phyloP scores from a whole-genome alignment of 2,797 vertebrate species.

The Chloroceryle amazona region DNA sequence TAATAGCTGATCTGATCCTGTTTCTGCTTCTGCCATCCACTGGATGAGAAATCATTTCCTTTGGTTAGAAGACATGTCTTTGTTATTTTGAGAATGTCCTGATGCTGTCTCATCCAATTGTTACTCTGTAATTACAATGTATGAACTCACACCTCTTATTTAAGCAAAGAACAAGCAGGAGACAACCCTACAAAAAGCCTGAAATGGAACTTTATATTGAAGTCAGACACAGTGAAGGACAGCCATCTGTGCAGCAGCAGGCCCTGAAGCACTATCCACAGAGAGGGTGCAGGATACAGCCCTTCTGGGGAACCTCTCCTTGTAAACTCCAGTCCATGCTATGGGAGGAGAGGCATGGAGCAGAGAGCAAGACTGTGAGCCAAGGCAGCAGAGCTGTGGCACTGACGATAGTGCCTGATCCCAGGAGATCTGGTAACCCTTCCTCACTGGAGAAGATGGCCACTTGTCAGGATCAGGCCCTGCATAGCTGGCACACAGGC shows the following conservation, averaged over 20 bases:
- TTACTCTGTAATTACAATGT: not conserved
- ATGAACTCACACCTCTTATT: not conserved
- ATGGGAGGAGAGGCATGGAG: accelerated
- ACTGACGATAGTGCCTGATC: accelerated
- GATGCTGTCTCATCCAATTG: accelerated
- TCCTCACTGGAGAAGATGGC: not conserved
- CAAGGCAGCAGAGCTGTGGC: not conserved
- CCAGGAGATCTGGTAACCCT: not conserved
- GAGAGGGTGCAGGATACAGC: not conserved
- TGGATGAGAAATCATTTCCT: not conserved
- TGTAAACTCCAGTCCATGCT: not conserved
- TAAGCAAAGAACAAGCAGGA: not conserved
- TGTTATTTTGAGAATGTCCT: not conserved
- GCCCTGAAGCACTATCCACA: accelerated
- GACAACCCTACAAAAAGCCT: not conserved
- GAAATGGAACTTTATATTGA: constrained; percentile 34
- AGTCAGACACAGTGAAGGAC: not conserved
- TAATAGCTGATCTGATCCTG: constrained; percentile 46
- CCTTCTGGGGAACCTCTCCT: not conserved
- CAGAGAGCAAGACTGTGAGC: not conserved
- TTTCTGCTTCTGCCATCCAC: constrained; percentile 50
- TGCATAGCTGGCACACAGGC: not conserved
- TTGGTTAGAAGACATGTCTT: constrained; percentile 2
- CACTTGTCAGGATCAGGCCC: not conserved
- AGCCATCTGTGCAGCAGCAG: constrained; percentile 16